Percentiles rank a stretch among this genome's conserved stretches.
Conservation (phyloP, 2,113 vertebrate genomes). For the Ariopsis seemanni region DNA sequence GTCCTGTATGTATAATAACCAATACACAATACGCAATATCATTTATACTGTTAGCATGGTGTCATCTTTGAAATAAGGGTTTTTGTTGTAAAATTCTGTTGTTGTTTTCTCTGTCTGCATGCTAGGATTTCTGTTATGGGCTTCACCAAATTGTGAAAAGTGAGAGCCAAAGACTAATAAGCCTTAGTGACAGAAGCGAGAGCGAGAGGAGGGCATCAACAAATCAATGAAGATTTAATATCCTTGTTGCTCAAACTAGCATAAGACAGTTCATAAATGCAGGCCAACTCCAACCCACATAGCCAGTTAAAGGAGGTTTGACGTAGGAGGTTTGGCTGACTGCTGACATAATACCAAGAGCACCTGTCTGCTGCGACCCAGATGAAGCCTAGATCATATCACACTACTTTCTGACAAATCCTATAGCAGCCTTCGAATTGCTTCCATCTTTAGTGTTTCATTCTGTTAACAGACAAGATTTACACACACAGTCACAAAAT, state of each 20-base stretch:
- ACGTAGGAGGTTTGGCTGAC: constrained; percentile 18
- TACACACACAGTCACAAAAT: constrained; percentile 34
- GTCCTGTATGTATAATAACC: too few species aligned
- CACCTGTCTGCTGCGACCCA: constrained; percentile 41
- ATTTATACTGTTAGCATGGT: not conserved
- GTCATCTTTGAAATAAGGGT: not conserved
- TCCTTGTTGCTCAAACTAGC: not conserved
- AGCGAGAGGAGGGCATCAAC: not conserved
- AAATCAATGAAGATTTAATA: not conserved
- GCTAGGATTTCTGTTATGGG: not conserved
- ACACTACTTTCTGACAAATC: constrained; percentile 38
- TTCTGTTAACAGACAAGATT: constrained; percentile 50
- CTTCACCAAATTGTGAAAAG: not conserved
- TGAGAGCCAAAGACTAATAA: not conserved
- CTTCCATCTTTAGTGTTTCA: not conserved
- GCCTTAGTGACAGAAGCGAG: not conserved
- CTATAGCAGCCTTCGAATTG: not conserved
- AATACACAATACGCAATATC: not conserved
- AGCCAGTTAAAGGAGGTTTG: not conserved
- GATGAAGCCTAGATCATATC: constrained; percentile 53
- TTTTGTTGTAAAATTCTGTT: not conserved
- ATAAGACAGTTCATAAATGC: not conserved
- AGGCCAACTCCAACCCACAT: not conserved
- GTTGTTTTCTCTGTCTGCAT: not conserved
- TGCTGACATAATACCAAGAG: constrained; percentile 34